Evolutionary conservation across 2,888 invertebrate genomes (phyloP).

Genomic region (Monopis laevigella): DNA sequence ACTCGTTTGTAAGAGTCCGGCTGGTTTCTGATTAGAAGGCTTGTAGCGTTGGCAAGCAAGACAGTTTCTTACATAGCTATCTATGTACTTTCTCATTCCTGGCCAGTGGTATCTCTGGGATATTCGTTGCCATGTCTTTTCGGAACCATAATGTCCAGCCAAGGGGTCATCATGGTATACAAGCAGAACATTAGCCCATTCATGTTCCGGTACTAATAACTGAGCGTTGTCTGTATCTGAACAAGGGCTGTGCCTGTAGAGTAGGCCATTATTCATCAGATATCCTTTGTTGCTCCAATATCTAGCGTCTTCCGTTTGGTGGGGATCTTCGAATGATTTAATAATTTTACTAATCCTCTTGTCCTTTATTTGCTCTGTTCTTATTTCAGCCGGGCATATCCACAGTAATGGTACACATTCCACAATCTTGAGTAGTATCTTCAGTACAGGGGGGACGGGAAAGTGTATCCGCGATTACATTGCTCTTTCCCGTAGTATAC

Average conservation of each 20-base stretch:
- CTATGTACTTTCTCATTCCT: slow-evolving; percentile 12
- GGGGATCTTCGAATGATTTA: slow-evolving; percentile 9
- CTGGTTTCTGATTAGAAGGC: slow-evolving; percentile 23
- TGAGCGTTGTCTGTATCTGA: slow-evolving; percentile 18
- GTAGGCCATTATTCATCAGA: slow-evolving; percentile 20
- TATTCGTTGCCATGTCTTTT: slow-evolving; percentile 8
- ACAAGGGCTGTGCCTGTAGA: slow-evolving; percentile 20
- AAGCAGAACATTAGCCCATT: slow-evolving; percentile 18
- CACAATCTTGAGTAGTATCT: not conserved
- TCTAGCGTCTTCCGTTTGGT: not conserved
- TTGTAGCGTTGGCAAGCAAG: slow-evolving; percentile 10
- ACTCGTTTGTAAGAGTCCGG: slow-evolving; percentile 25
- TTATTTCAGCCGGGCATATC: slow-evolving; percentile 9
- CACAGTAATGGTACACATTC: not conserved
- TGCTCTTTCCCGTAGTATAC: slow-evolving; percentile 21
- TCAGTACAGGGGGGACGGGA: slow-evolving; percentile 22
- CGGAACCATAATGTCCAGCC: slow-evolving; percentile 6
- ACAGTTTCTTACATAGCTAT: slow-evolving; percentile 8
- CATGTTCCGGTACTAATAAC: slow-evolving; percentile 20
- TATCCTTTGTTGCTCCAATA: slow-evolving; percentile 21
- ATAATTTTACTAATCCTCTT: slow-evolving; percentile 18
- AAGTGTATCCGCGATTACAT: slow-evolving; percentile 34
- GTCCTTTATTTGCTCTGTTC: slow-evolving; percentile 18
- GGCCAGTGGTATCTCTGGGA: slow-evolving; percentile 9
- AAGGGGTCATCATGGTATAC: slow-evolving; percentile 20